These are phyloP conservation scores for Hystrix cristata DNA, from an alignment of 2,113 vertebrate species.

Conservation along the genomic window DNA sequence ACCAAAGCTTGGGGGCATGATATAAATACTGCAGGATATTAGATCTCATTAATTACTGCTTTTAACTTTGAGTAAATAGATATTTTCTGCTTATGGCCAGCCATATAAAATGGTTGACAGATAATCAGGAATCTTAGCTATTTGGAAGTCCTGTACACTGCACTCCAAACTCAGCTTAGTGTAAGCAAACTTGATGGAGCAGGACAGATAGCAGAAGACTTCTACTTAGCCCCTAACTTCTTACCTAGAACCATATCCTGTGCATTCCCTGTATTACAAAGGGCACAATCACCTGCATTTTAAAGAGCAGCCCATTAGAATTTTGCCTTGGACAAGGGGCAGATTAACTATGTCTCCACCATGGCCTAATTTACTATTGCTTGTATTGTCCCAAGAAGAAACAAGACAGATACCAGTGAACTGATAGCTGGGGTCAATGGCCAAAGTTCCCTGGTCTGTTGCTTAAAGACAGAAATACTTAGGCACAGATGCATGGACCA, in stretches of 20 bases:
- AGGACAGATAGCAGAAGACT: background rate
- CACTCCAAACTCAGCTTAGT: background rate
- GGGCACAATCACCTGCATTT: background rate
- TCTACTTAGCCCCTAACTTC: background rate
- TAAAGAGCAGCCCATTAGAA: background rate
- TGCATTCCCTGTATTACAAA: constrained; percentile 28
- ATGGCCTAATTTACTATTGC: background rate
- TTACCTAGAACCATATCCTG: background rate
- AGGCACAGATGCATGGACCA: background rate
- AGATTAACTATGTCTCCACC: background rate
- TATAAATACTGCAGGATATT: constrained; percentile 38
- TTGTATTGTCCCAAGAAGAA: background rate
- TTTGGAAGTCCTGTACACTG: background rate
- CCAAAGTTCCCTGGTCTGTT: background rate
- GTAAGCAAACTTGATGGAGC: background rate
- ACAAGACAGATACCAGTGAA: constrained; percentile 10
- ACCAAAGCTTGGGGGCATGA: background rate
- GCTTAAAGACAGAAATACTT: constrained; percentile 49
- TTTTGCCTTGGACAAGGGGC: background rate
- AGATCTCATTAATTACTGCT: constrained; percentile 1
- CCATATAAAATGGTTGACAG: constrained; percentile 10
- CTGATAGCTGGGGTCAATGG: background rate
- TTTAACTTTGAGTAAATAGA: constrained; percentile 51
- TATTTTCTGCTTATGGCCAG: background rate
- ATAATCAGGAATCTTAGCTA: background rate